Evolutionary conservation across 2,797 vertebrate species (phyloP).

Genomic region (Lutjanus argentimaculatus): DNA sequence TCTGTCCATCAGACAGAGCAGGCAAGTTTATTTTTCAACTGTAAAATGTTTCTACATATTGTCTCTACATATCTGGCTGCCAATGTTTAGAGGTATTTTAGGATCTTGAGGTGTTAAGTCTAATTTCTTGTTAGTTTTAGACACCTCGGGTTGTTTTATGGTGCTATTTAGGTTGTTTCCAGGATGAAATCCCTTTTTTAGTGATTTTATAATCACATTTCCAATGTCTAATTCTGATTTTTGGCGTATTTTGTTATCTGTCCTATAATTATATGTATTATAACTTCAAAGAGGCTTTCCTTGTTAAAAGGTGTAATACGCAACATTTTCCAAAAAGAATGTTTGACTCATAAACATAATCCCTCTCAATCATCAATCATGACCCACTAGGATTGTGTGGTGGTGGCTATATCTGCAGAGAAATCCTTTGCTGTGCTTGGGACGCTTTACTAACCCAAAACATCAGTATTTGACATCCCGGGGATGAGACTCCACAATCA

Average conservation of each 20-base stretch:
- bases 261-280: neutral
- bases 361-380: no score
- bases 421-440: no score
- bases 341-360: no score
- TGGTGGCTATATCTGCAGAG: no score
- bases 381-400: no score
- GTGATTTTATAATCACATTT: neutral
- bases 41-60: neutral
- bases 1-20: neutral
- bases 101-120: neutral
- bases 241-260: neutral
- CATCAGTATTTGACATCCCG: no score
- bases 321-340: no score
- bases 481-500: no score
- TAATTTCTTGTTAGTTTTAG: conserved; percentile 2
- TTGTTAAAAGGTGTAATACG: neutral
- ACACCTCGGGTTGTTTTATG: conserved; percentile 5
- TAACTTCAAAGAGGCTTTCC: neutral
- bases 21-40: conserved; percentile 12
- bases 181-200: neutral
- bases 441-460: no score
- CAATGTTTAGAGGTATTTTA: conserved; percentile 1
- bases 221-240: conserved; percentile 5
- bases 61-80: conserved; percentile 10
- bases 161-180: neutral